Evolutionary conservation across 1,140 invertebrate species (phyloP).

Genomic region (Melitaea cinxia): DNA sequence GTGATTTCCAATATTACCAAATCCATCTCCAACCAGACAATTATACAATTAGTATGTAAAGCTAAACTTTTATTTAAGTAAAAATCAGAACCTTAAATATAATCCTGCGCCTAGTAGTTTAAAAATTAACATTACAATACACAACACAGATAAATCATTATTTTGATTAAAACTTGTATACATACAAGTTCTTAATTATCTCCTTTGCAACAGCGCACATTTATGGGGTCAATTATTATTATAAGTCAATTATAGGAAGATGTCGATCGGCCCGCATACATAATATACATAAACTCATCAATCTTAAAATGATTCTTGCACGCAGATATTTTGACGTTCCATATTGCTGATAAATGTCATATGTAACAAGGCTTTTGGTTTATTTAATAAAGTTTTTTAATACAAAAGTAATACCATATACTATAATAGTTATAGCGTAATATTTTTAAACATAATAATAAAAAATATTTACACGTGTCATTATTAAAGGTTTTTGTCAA

Average conservation of each 20-base stretch:
- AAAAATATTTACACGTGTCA: too few species aligned
- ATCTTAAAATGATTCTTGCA: conserved; percentile 46
- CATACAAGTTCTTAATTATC: conserved; percentile 23
- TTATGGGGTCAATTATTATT: conserved; percentile 48
- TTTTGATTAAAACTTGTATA: conserved; percentile 1
- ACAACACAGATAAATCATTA: neutral
- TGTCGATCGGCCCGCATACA: conserved; percentile 40
- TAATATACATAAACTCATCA: conserved; percentile 52
- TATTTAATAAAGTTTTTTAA: conserved; percentile 16
- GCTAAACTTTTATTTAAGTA: too few species aligned
- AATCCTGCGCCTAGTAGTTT: too few species aligned
- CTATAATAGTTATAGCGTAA: too few species aligned
- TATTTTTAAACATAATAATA: too few species aligned
- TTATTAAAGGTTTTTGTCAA: too few species aligned
- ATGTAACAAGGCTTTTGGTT: conserved; percentile 24
- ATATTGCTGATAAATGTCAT: conserved; percentile 44
- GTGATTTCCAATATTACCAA: too few species aligned
- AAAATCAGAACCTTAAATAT: too few species aligned
- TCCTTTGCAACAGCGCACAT: conserved; percentile 22
- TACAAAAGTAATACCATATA: too few species aligned
- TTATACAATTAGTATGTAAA: too few species aligned
- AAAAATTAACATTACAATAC: neutral
- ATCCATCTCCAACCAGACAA: too few species aligned
- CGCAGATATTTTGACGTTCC: conserved; percentile 41
- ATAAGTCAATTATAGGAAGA: conserved; percentile 52